A percentile compares a stretch with the other conserved stretches of the same genome.
These are phyloP conservation scores for Lordiphosa clarofinis DNA, from an alignment of 1,140 invertebrate species.

Conservation along the genomic window DNA sequence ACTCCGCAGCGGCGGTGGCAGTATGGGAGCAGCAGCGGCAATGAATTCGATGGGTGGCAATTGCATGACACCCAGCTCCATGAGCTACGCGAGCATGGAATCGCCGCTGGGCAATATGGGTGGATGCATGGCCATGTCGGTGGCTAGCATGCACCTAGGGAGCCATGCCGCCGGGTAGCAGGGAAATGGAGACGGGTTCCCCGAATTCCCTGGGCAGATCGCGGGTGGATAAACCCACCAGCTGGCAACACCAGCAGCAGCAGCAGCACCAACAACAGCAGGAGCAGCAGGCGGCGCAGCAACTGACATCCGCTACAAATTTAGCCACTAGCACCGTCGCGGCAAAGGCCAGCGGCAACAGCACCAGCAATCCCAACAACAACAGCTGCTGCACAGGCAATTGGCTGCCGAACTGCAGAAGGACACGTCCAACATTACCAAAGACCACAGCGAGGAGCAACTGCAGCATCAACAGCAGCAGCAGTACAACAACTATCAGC, in stretches of 20 bases:
- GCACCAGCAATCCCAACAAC: constrained; percentile 29
- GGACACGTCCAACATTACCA: constrained; percentile 75
- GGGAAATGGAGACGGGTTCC: constrained; percentile 83
- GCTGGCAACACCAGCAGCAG: constrained; percentile 64
- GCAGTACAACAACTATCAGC: constrained; percentile 76
- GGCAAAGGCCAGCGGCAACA: constrained; percentile 25
- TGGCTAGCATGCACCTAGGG: constrained; percentile 80
- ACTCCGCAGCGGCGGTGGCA: constrained; percentile 82
- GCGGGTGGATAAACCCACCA: constrained; percentile 87
- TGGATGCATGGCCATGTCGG: constrained; percentile 83
- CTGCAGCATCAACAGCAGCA: constrained; percentile 73
- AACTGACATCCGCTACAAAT: constrained; percentile 72
- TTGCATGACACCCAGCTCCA: constrained; percentile 84
- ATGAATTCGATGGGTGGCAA: constrained; percentile 83
- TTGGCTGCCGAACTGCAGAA: constrained; percentile 65
- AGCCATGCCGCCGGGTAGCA: constrained; percentile 80
- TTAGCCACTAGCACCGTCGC: constrained; percentile 1
- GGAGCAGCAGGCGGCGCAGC: constrained; percentile 59
- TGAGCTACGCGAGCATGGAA: constrained; percentile 85
- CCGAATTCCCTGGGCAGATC: constrained; percentile 85
- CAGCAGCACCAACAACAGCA: constrained; percentile 40
- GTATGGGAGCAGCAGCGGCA: constrained; percentile 80
- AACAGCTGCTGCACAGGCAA: constrained; percentile 66
- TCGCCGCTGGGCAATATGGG: constrained; percentile 88
- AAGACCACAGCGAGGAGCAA: constrained; percentile 76